These are phyloP conservation scores for Cochlearius cochlearius DNA, from an alignment of 2,113 vertebrate species.

Conservation along the genomic window DNA sequence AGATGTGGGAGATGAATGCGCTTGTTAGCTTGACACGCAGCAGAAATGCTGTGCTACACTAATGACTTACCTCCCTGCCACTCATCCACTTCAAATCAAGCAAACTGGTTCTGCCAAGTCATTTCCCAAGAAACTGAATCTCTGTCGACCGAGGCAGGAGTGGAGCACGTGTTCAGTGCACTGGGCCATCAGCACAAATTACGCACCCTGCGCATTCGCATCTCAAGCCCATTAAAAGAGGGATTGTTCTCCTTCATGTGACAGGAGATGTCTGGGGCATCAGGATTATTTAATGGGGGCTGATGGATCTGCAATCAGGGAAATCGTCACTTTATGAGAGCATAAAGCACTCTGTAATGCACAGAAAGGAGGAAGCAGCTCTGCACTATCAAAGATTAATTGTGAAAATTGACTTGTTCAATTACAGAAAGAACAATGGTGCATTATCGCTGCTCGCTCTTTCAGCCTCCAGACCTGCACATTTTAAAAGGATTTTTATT, in stretches of 20 bases:
- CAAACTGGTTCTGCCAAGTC: background rate
- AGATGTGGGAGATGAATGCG: background rate
- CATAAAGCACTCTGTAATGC: conserved; percentile 29
- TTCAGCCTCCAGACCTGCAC: conserved; percentile 7
- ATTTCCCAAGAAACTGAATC: background rate
- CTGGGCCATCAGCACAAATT: background rate
- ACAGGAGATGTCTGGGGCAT: background rate
- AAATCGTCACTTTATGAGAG: conserved; percentile 1
- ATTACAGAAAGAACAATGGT: conserved; percentile 46
- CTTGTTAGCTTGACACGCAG: background rate
- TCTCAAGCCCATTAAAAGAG: conserved; percentile 18
- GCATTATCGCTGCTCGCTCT: background rate
- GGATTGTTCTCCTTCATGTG: background rate
- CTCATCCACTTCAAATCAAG: background rate
- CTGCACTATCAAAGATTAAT: conserved; percentile 63
- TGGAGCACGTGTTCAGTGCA: background rate
- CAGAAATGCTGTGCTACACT: background rate
- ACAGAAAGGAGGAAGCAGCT: conserved; percentile 15
- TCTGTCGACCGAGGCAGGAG: background rate
- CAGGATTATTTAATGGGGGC: conserved; percentile 30
- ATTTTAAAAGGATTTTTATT: conserved; percentile 54
- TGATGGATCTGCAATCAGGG: conserved; percentile 54
- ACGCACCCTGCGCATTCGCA: background rate
- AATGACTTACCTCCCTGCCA: background rate
- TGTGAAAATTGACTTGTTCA: conserved; percentile 56